phyloP scores from a whole-genome alignment of 2,113 vertebrate species.

The Cochlearius cochlearius region DNA sequence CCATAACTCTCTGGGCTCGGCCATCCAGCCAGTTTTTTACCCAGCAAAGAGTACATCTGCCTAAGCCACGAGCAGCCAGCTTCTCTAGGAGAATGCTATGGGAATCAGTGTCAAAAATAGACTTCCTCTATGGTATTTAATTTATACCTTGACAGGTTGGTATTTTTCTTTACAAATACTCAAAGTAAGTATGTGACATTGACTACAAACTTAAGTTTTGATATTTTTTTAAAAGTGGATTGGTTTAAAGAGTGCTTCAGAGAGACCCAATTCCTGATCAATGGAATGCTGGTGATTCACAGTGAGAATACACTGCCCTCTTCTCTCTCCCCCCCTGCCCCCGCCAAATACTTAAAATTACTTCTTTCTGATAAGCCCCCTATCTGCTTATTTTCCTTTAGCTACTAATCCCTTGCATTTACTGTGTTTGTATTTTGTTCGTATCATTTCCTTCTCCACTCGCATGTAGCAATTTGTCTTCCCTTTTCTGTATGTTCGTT shows the following conservation, averaged over 20 bases:
- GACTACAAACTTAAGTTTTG: background rate
- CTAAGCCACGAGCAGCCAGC: no score
- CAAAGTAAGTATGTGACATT: background rate
- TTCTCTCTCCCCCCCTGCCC: rapidly evolving
- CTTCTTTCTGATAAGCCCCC: background rate
- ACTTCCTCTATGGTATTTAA: background rate
- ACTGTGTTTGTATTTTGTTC: background rate
- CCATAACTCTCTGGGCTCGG: no score
- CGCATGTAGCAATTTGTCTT: background rate
- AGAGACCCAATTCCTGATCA: background rate
- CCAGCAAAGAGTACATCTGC: no score
- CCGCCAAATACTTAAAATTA: background rate
- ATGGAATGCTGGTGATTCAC: background rate
- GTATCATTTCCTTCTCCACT: background rate
- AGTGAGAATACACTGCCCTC: background rate
- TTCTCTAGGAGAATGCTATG: no score
- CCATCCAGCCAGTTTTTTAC: no score
- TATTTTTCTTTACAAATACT: background rate
- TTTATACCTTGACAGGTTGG: background rate
- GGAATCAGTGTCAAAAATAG: no score
- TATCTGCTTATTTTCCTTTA: background rate
- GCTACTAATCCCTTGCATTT: background rate
- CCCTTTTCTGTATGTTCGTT: background rate
- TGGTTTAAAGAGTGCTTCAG: background rate
- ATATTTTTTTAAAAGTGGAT: background rate